Conservation (phyloP, 1,140 invertebrate species). For the Aleiodes sp. region DNA sequence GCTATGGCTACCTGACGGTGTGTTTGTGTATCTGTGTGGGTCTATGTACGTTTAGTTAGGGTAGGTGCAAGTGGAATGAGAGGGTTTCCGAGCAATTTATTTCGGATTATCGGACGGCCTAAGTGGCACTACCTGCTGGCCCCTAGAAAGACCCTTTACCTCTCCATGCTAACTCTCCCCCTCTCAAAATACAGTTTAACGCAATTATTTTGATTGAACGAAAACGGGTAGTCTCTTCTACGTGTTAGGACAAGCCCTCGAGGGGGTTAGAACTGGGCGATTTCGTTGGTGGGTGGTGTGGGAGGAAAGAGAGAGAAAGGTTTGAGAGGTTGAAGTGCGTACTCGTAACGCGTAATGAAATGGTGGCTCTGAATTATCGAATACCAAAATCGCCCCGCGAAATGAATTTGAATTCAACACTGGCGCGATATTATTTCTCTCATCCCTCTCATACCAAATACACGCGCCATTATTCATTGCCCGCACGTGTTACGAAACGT, state of each 20-base stretch:
- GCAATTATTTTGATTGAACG: constrained; percentile 26
- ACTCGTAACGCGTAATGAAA: constrained; percentile 17
- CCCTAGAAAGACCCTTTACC: background rate
- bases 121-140: constrained; percentile 16
- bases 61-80: background rate
- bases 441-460: background rate
- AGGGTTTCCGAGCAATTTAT: constrained; percentile 19
- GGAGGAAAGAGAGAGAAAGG: background rate
- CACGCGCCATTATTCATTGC: constrained; percentile 4
- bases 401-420: constrained; percentile 30
- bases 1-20: background rate
- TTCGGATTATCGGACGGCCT: constrained; percentile 20
- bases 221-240: background rate
- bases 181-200: constrained; percentile 19
- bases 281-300: background rate
- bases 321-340: constrained; percentile 12
- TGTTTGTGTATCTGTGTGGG: background rate
- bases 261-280: background rate
- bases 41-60: too few relatives aligned
- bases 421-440: background rate
- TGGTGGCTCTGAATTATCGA: constrained; percentile 38
- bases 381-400: constrained; percentile 45
- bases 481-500: constrained; percentile 18
- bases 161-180: background rate
- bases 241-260: constrained; percentile 15